Conservation (phyloP, 92 coral and sea anemone species). For the Meandrina meandrites region DNA sequence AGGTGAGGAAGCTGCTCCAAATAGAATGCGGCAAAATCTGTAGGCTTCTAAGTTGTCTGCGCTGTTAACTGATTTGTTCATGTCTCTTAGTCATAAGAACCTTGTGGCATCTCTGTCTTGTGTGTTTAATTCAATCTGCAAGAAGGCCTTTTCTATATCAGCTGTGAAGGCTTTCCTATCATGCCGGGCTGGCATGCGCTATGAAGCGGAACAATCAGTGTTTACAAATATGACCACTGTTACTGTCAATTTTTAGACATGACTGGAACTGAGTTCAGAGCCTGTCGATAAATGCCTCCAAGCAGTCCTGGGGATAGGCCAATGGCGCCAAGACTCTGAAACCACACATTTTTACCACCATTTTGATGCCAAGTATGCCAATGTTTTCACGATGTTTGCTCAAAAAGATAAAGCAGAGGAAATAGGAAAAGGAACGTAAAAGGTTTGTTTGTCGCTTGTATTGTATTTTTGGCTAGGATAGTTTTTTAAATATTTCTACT, state of each 20-base stretch:
- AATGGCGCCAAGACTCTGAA: conserved; percentile 21
- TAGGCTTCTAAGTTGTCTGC: conserved; percentile 13
- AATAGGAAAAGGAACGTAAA: conserved; percentile 21
- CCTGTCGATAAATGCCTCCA: conserved; percentile 18
- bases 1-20: conserved; percentile 62
- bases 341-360: conserved; percentile 21
- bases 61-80: conserved; percentile 22
- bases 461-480: no score
- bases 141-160: no score
- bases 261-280: conserved; percentile 24
- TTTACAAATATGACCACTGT: conserved; percentile 22
- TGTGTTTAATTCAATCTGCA: no score
- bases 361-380: conserved; percentile 36
- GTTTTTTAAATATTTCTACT: no score
- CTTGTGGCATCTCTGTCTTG: no score
- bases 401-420: conserved; percentile 9
- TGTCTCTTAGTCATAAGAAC: conserved; percentile 44
- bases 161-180: no score
- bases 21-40: conserved; percentile 53
- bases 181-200: background rate
- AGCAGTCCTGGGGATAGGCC: conserved; percentile 31
- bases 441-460: conserved; percentile 4
- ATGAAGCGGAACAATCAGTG: conserved; percentile 22
- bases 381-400: conserved; percentile 7
- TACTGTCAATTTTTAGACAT: conserved; percentile 6